These are phyloP conservation scores for Yponomeuta evonymella DNA, from an alignment of 2,888 invertebrate species.

Conservation along the genomic window DNA sequence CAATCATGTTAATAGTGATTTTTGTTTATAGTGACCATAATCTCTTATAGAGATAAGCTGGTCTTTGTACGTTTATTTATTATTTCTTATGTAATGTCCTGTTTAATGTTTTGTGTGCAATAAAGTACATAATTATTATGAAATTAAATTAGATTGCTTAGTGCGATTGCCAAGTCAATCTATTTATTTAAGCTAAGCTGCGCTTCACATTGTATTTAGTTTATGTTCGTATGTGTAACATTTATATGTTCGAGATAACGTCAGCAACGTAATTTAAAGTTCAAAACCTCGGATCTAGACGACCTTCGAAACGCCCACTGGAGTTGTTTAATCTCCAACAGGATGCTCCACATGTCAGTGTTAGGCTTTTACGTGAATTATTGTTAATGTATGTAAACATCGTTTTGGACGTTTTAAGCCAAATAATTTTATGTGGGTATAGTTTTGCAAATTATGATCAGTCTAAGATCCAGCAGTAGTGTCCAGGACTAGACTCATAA, in stretches of 20 bases:
- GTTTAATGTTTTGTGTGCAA: too few species aligned
- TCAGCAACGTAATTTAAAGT: slow-evolving; percentile 29
- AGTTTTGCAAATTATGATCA: background rate
- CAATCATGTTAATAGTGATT: too few species aligned
- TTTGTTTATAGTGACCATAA: too few species aligned
- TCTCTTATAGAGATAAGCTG: too few species aligned
- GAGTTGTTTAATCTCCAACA: slow-evolving; percentile 46
- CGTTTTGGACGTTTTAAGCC: too few species aligned
- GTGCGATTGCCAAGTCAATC: too few species aligned
- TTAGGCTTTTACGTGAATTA: too few species aligned
- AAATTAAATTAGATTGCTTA: too few species aligned
- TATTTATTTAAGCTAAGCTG: background rate
- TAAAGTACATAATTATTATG: too few species aligned
- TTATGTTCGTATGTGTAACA: background rate
- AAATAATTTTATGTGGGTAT: background rate
- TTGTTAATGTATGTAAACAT: too few species aligned
- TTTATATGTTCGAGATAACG: slow-evolving; percentile 19
- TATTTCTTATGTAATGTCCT: too few species aligned
- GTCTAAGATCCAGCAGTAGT: background rate
- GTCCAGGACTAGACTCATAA: background rate
- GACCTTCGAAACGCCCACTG: slow-evolving; percentile 64
- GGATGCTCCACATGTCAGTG: slow-evolving; percentile 37
- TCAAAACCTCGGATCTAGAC: slow-evolving; percentile 36
- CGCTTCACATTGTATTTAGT: background rate
- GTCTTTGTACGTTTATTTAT: too few species aligned